These are phyloP conservation scores for Spinus pinus DNA, from an alignment of 2,797 vertebrate genomes.

Conservation along the genomic window DNA sequence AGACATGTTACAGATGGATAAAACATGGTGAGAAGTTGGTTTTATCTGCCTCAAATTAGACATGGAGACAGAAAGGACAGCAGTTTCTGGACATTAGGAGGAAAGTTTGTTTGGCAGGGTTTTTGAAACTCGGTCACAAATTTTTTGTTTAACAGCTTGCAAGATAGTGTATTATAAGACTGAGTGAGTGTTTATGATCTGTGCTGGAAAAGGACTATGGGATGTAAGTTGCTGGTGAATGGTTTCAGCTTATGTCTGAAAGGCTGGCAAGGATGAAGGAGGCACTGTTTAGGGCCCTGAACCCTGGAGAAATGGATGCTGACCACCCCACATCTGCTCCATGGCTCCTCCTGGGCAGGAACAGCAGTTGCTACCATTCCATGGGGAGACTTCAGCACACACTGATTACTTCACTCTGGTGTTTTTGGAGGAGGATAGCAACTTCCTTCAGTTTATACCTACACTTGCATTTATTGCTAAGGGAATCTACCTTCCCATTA, in stretches of 20 bases:
- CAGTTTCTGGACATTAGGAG: not conserved
- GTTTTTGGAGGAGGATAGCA: not conserved
- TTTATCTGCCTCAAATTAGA: conserved; percentile 29
- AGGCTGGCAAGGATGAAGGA: not conserved
- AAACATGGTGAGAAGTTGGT: not conserved
- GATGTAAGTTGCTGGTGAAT: not conserved
- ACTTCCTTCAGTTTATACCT: not conserved
- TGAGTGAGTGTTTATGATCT: conserved; percentile 31
- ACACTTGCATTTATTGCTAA: not conserved
- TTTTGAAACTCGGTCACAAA: not conserved
- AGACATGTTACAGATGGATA: not conserved
- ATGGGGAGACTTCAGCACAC: not conserved
- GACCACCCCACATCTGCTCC: not conserved
- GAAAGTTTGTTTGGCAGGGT: not conserved
- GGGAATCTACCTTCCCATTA: conserved; percentile 4
- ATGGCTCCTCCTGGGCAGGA: not conserved
- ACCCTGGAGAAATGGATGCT: not conserved
- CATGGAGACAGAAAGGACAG: not conserved
- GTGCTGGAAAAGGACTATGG: not conserved
- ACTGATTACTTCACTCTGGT: not conserved
- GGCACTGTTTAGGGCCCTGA: not conserved
- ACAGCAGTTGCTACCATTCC: not conserved
- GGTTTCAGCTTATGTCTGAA: conserved; percentile 5
- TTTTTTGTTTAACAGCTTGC: conserved; percentile 5
- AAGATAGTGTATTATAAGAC: conserved; percentile 8